Base-by-base conservation (phyloP, 2,888 invertebrate species). In the Thymelicus sylvestris region DNA sequence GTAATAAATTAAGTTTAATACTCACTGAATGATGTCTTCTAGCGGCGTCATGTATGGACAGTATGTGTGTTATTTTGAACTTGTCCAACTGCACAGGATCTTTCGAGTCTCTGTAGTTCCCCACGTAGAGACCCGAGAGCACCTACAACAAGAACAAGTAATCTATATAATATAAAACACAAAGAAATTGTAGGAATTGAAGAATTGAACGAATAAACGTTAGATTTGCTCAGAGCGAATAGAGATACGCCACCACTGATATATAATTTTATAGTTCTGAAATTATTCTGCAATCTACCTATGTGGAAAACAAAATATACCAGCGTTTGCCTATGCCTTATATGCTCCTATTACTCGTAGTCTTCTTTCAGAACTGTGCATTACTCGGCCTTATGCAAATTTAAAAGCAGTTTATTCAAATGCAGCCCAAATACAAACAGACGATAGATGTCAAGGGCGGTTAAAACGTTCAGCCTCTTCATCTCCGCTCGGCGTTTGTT, bases 11-110 rank as follows among this genome's bases (percentile, higher is more conserved):
- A 31, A 63, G 8, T 38, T 59, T 12, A 39, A n/a, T 64, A 95
- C 96, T 95, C 94, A 98, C 98, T 75, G 97, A 96, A 85, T 98
- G 96, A 76, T 98, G 93, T 87, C 97, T 96, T 80, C 97, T 95
- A 15, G 99, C 98, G 75, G 98, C 97, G 93, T 99, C 98, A 94
- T 99, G 98, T 86, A 99, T 98, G 76, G 99, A 97, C 75, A 99
- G 95, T 80, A 99, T 98, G 90, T 99, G 99, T 31, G 98, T 98
- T 79, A 99, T 99, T 87, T 97, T 96, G 94, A 97, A 97, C 83
- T 97, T 96, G 80, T 97, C 96, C 80, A 99, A 94, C 91, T 99
- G 98, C 78, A 96, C 95, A 52, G 96, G 94, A 91, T 99, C 98
- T 89, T 98, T 98, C 70, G 98, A 98, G 94, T 99, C 99, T 82